Evolutionary conservation across 2,797 vertebrate species (phyloP), one percentile per base, ranked within the genome.

Genomic region (Coracias cyanogaster): DNA sequence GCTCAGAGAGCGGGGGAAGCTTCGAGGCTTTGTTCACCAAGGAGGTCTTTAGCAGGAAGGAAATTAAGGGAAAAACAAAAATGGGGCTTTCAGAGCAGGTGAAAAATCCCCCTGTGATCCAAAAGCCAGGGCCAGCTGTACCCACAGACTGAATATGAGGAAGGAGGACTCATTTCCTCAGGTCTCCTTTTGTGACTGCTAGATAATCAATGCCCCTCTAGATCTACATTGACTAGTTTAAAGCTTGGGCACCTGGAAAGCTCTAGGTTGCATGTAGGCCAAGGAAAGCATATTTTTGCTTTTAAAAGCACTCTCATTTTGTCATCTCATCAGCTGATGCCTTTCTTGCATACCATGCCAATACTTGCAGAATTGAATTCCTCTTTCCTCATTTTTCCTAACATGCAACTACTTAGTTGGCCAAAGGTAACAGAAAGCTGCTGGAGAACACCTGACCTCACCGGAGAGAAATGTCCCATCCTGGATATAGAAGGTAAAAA

Each of bases 221-320:
- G 45, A 60, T 49, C 79, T 49, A 12, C 19, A n/a, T 1, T 13
- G 22, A 55, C 60, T 55, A 45, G 57, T 57, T 93, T 33, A 71
- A 92, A 46, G 37, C 67, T 22, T 89, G 82, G 92, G 71, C 73
- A 85, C 81, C 67, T 94, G 82, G 83, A 90, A 94, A 90, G 51
- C 60, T 52, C 77, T 70, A 41, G 37, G 58, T 83, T 90, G 41
- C 60, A 45, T n/a, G 31, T 39, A 73, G 77, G 85, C 88, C 93
- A 94, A 93, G 86, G 86, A 80, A 94, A 92, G 91, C 90, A 89
- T 29, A 69, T 7, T 86, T 90, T 86, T 89, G 39, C 62, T 94
- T 60, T 93, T 93, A 88, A 86, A 89, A 91, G 54, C 54, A 19
- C 52, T 86, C 78, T 89, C 29, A 24, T 78, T 94, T 91, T 45